These are phyloP conservation scores for Oncorhynchus tshawytscha DNA, from an alignment of 2,113 vertebrate genomes.

Conservation along the genomic window DNA sequence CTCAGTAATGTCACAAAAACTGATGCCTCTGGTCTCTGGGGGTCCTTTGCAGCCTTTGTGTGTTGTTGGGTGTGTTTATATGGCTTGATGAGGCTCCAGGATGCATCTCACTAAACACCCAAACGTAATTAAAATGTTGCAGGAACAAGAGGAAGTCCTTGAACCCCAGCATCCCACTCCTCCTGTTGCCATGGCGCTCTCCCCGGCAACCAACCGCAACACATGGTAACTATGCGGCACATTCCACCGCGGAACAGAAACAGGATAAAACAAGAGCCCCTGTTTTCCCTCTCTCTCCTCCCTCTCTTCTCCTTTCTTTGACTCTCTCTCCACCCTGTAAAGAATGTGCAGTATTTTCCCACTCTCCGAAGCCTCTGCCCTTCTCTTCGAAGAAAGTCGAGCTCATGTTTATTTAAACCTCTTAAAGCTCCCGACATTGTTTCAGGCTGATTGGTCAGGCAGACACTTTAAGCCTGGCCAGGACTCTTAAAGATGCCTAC, in stretches of 20 bases:
- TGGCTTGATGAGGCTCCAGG: constrained; percentile 13
- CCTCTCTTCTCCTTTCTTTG: not conserved
- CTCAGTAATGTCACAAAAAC: not conserved
- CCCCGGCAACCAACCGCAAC: constrained; percentile 44
- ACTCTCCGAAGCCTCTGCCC: constrained; percentile 9
- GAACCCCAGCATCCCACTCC: constrained; percentile 57
- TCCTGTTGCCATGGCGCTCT: constrained; percentile 70
- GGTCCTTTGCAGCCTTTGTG: constrained; percentile 9
- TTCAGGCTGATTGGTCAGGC: constrained; percentile 18
- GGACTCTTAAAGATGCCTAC: not conserved
- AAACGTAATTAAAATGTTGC: constrained; percentile 67
- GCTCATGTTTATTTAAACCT: constrained; percentile 9
- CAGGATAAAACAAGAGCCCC: too few species aligned
- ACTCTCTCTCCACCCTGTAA: constrained; percentile 25
- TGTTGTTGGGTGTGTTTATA: constrained; percentile 9
- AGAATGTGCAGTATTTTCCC: constrained; percentile 25
- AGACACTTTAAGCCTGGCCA: not conserved
- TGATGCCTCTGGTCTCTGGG: constrained; percentile 10
- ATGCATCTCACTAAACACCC: constrained; percentile 50
- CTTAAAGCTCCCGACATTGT: constrained; percentile 9
- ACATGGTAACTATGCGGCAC: constrained; percentile 18
- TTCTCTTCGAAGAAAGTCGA: not conserved
- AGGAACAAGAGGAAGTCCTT: constrained; percentile 71
- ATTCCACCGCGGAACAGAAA: not conserved
- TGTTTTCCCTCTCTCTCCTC: constrained; percentile 22